Percentiles rank a stretch among this genome's conserved stretches.
phyloP scores from a whole-genome alignment of 2,888 invertebrate genomes.

The Diplolepis rosae region DNA sequence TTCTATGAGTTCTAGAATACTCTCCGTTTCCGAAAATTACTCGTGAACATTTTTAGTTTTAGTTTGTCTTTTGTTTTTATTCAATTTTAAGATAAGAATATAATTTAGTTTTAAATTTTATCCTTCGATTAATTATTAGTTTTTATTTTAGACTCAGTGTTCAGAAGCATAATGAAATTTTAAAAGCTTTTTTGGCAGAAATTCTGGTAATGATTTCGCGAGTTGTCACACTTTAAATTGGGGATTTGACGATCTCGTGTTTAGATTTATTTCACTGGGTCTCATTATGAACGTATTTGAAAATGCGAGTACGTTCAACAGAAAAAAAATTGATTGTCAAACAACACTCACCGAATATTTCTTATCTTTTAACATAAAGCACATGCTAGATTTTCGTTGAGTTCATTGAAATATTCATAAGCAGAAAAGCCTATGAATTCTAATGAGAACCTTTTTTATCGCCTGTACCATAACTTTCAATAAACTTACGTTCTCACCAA shows the following conservation, averaged over 20 bases:
- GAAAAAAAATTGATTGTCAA: background rate
- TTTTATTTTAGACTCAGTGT: no score
- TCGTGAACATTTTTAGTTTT: background rate
- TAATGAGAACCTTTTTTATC: constrained; percentile 20
- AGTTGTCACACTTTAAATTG: constrained; percentile 18
- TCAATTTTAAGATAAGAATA: background rate
- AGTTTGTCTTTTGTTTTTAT: no score
- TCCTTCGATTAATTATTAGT: background rate
- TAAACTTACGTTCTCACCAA: constrained; percentile 30
- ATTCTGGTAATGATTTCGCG: constrained; percentile 15
- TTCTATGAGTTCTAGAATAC: constrained; percentile 8
- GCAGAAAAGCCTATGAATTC: constrained; percentile 8
- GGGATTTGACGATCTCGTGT: constrained; percentile 18
- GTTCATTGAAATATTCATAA: background rate
- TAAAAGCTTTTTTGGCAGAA: background rate
- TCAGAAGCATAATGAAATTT: background rate
- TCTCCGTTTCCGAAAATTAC: background rate
- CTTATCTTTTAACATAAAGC: constrained; percentile 6
- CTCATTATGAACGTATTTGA: constrained; percentile 1
- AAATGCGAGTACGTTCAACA: constrained; percentile 10
- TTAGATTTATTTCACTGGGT: constrained; percentile 8
- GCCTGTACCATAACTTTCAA: constrained; percentile 28
- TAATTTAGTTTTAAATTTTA: background rate
- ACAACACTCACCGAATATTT: background rate
- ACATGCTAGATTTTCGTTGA: background rate